Percentiles rank a stretch among this genome's conserved stretches.
Conservation (phyloP, 2,113 vertebrate genomes). For the western clawed frog (Xenopus tropicalis) region DNA sequence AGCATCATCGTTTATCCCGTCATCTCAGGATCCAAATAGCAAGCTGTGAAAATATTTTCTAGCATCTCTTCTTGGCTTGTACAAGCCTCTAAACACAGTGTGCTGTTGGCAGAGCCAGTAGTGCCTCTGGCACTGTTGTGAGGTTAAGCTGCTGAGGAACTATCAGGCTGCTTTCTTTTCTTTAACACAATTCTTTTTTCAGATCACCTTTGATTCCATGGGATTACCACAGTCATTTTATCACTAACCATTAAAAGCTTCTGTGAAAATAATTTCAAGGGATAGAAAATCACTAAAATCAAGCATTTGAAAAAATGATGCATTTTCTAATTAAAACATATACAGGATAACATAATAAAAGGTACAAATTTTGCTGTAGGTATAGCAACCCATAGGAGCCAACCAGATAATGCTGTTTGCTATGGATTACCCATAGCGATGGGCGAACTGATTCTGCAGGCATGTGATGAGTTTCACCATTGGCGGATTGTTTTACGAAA, state of each 20-base stretch:
- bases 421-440: too few relatives aligned
- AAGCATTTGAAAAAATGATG: too few relatives aligned
- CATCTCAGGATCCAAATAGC: constrained; percentile 8
- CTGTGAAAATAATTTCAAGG: neutral
- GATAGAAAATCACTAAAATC: too few relatives aligned
- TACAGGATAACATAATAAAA: too few relatives aligned
- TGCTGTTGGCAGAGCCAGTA: constrained; percentile 11
- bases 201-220: constrained; percentile 6
- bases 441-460: too few relatives aligned
- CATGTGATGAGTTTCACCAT: too few relatives aligned
- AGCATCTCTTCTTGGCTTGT: constrained; percentile 8
- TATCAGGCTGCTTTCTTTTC: constrained; percentile 10
- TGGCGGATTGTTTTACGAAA: too few relatives aligned
- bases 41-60: constrained; percentile 18
- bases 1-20: too few relatives aligned
- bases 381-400: too few relatives aligned
- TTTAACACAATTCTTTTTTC: constrained; percentile 10
- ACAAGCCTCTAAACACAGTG: constrained; percentile 10
- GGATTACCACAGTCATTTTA: constrained; percentile 3
- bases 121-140: constrained; percentile 9
- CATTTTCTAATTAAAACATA: too few relatives aligned
- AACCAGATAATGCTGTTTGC: too few relatives aligned
- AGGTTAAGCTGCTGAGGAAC: constrained; percentile 11
- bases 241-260: neutral
- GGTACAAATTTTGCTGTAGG: too few relatives aligned